Percentiles rank a stretch among this genome's conserved stretches.
phyloP scores from a whole-genome alignment of 2,113 vertebrate species.

The Osmerus mordax region DNA sequence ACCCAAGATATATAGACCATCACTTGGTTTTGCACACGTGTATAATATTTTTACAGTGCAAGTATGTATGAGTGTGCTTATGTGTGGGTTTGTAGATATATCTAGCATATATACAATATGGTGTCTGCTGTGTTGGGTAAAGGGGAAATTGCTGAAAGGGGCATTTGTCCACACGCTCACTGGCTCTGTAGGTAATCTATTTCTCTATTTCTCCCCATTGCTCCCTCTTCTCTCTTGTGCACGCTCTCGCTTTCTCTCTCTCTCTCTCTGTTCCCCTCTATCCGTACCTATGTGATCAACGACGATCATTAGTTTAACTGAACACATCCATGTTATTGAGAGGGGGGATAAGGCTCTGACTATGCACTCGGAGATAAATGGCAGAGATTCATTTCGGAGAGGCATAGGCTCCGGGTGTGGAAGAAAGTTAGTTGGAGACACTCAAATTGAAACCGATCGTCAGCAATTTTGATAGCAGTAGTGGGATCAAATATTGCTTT shows the following conservation, averaged over 20 bases:
- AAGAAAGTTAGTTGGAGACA: constrained; percentile 35
- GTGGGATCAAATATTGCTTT: constrained; percentile 54
- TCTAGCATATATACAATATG: constrained; percentile 53
- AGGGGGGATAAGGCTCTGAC: not conserved
- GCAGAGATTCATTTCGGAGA: not conserved
- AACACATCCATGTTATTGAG: not conserved
- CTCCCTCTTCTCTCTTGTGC: constrained; percentile 15
- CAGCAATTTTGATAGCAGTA: constrained; percentile 53
- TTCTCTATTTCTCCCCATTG: constrained; percentile 34
- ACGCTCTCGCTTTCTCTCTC: constrained; percentile 15
- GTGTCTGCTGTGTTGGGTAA: constrained; percentile 8
- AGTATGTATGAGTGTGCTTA: constrained; percentile 6
- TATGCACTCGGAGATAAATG: not conserved
- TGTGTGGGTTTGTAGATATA: constrained; percentile 24
- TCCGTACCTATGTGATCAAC: constrained; percentile 19
- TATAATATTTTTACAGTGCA: not conserved
- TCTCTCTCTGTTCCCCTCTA: constrained; percentile 4
- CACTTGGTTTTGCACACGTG: constrained; percentile 18
- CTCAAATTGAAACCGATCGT: constrained; percentile 45
- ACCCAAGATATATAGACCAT: constrained; percentile 55
- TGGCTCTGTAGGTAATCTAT: constrained; percentile 44
- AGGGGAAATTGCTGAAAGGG: constrained; percentile 54
- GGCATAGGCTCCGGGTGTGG: not conserved
- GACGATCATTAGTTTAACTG: not conserved
- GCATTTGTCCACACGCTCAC: constrained; percentile 62